Percentiles rank a stretch among this genome's conserved stretches.
phyloP scores from a whole-genome alignment of 2,888 invertebrate species.

The Mimas tiliae region DNA sequence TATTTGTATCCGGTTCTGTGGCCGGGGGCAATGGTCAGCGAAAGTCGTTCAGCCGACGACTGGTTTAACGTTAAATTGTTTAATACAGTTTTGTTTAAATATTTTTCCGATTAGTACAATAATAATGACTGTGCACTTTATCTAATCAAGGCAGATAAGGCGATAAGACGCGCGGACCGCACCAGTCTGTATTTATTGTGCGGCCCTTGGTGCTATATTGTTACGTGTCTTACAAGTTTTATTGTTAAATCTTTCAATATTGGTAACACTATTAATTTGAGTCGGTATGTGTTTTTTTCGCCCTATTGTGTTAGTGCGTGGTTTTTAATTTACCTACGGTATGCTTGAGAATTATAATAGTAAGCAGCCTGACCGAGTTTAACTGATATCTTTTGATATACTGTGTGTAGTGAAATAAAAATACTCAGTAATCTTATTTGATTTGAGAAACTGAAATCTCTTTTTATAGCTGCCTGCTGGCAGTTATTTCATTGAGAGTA shows the following conservation, averaged over 20 bases:
- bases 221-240: conserved; percentile 19
- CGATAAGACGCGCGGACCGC: conserved; percentile 61
- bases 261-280: conserved; percentile 33
- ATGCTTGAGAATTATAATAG: conserved; percentile 1
- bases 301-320: not conserved
- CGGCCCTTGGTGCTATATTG: conserved; percentile 47
- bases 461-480: not conserved
- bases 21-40: conserved; percentile 33
- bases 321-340: not conserved
- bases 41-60: conserved; percentile 40
- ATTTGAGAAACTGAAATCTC: not conserved
- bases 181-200: conserved; percentile 61
- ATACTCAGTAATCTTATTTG: not conserved
- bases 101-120: conserved; percentile 68
- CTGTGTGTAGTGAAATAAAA: not conserved
- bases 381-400: not conserved
- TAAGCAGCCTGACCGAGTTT: not conserved
- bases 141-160: conserved; percentile 73
- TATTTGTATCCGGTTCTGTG: conserved; percentile 25
- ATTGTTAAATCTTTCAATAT: conserved; percentile 35
- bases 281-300: conserved; percentile 30
- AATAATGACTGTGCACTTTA: conserved; percentile 70
- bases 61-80: conserved; percentile 41
- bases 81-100: conserved; percentile 51
- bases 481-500: not conserved